Evolutionary conservation across 1,140 invertebrate species (phyloP), one percentile per base, ranked within the genome.

Genomic region (Coptotermes formosanus): DNA sequence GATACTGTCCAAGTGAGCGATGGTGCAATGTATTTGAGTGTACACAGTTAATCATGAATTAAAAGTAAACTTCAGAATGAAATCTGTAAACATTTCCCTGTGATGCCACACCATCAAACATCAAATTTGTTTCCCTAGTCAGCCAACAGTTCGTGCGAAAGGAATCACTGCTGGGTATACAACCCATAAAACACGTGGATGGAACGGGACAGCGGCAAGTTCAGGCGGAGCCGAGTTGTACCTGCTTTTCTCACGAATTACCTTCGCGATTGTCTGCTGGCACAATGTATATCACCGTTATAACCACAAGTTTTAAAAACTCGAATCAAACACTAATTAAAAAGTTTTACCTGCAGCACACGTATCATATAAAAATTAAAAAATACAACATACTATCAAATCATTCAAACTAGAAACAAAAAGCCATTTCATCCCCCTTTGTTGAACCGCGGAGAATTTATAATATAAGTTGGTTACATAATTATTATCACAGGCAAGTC

Each of bases 301-400:
- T 30, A 75, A 75, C 14, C 25, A 75, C n/a, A 75, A 75, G 1
- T 75, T 75, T 75, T 30, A 75, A 75, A 75, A 75, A 75, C 64
- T 75, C 64, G n/a, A 75, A 75, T 75, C 64, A 75, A 75, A 75
- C 64, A 75, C 64, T 75, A 75, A 75, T 75, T 75, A 75, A 75
- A 75, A 75, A 75, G 64, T 75, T 75, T 30, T 75, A 75, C 64
- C n/a, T 75, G 8, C 64, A 30, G 14, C 64, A 75, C 14, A 75
- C 64, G 4, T 25, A 30, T 9, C 64, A 14, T 8, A 30, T 75
- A 11, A 75, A 75, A 16, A 55, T 55, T 19, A 55, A 21, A 55
- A n/a, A 75, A n/a, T 30, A 75, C 7, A 75, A 75, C 64, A 75
- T 75, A 75, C 25, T 75, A 30, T 75, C 64, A 75, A 75, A 75